Percentiles rank a stretch among this genome's conserved stretches.
Conservation (phyloP, 23 tunicate species). For the Halocynthia roretzi region DNA sequence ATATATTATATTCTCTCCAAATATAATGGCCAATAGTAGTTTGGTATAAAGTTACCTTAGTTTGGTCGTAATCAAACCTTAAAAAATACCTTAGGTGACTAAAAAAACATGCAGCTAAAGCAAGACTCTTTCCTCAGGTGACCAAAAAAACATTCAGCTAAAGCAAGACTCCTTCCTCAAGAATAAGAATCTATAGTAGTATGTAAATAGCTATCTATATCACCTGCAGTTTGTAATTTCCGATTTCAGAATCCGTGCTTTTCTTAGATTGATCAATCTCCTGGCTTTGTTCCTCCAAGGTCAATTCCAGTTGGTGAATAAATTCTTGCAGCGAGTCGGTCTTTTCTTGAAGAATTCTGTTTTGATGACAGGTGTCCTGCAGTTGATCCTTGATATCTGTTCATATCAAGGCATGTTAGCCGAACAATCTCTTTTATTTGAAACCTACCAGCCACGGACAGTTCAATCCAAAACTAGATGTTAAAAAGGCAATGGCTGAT, state of each 20-base stretch:
- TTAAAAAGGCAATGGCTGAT: no score
- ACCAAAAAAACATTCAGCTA: no score
- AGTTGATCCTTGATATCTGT: slow-evolving; percentile 23
- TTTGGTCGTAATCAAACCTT: no score
- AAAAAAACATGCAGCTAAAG: no score
- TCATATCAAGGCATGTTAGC: background rate
- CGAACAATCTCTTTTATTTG: background rate
- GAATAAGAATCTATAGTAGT: no score
- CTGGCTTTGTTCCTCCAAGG: slow-evolving; percentile 19
- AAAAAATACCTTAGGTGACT: no score
- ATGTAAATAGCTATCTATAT: background rate
- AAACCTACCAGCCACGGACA: background rate
- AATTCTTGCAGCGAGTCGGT: slow-evolving; percentile 43
- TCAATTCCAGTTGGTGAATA: slow-evolving; percentile 23
- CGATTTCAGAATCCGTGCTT: slow-evolving; percentile 4
- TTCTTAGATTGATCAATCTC: slow-evolving; percentile 23
- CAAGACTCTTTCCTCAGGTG: no score
- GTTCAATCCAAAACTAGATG: background rate
- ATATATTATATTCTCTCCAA: no score
- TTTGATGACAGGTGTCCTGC: slow-evolving; percentile 41
- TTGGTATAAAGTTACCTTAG: no score
- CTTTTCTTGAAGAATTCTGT: slow-evolving; percentile 46
- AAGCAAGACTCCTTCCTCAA: no score
- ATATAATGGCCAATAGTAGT: no score
- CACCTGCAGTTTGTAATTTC: slow-evolving; percentile 50